phyloP scores from a whole-genome alignment of 2,113 vertebrate species.

The Hyperopisus bebe region DNA sequence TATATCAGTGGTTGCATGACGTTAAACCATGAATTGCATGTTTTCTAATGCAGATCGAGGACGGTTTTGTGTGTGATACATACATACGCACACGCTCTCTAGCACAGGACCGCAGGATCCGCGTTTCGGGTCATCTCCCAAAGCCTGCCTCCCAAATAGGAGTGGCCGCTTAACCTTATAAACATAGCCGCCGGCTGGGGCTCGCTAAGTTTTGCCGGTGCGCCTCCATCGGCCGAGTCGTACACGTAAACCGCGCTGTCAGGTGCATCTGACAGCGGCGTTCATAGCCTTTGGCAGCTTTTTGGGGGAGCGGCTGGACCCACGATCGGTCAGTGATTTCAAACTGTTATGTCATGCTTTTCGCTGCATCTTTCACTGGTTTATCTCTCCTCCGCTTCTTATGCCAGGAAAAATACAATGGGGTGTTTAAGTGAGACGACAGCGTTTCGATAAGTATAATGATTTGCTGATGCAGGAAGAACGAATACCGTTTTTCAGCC shows the following conservation, averaged over 20 bases:
- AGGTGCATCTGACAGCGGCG: background rate
- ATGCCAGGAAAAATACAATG: background rate
- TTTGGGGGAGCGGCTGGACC: background rate
- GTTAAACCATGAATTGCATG: background rate
- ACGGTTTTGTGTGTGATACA: background rate
- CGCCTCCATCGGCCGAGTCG: background rate
- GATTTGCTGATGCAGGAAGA: background rate
- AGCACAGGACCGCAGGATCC: conserved; percentile 5
- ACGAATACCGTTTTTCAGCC: background rate
- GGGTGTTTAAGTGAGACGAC: background rate
- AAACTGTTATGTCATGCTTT: conserved; percentile 5
- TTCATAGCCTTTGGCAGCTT: background rate
- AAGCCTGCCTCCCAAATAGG: conserved; percentile 26
- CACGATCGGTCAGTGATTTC: background rate
- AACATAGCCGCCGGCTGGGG: background rate
- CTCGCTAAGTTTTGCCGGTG: background rate
- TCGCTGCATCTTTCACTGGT: background rate
- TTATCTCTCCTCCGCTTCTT: background rate
- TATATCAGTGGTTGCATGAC: background rate
- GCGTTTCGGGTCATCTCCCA: conserved; percentile 12
- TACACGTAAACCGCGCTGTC: background rate
- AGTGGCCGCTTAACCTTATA: conserved; percentile 19
- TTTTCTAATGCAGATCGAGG: background rate
- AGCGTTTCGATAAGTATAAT: background rate
- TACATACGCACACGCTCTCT: background rate